Conservation (phyloP, 2,797 vertebrate species). For the Enteromius fasciolatus region DNA sequence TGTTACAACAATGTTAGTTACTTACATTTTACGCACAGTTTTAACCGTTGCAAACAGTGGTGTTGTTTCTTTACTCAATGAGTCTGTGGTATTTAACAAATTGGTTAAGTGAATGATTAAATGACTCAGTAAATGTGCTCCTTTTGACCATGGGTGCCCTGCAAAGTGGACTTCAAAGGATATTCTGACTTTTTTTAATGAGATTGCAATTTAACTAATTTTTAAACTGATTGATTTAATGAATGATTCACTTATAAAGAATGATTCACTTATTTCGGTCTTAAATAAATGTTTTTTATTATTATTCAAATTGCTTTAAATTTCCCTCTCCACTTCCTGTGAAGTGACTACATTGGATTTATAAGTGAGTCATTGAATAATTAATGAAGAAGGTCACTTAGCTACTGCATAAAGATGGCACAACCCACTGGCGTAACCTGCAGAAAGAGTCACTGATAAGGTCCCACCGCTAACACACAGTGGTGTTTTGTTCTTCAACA, state of each 20-base stretch:
- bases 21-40: not conserved
- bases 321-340: not conserved
- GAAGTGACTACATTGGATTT: not conserved
- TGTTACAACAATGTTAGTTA: not conserved
- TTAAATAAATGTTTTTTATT: too few species aligned
- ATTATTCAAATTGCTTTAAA: not conserved
- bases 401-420: not conserved
- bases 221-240: too few species aligned
- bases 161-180: not conserved
- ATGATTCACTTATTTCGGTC: too few species aligned
- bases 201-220: too few species aligned
- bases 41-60: not conserved
- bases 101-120: not conserved
- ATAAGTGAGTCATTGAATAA: not conserved
- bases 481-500: not conserved
- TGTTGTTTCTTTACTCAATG: too few species aligned
- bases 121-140: not conserved
- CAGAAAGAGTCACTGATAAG: not conserved
- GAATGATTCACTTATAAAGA: not conserved
- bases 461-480: not conserved
- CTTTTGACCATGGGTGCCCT: not conserved
- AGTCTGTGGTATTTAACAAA: not conserved
- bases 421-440: not conserved
- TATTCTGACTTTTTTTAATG: not conserved
- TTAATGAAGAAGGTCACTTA: not conserved